Evolutionary conservation across 2,797 vertebrate species (phyloP), one percentile per base, ranked within the genome.

Genomic region (Spinibarbus caldwelli): DNA sequence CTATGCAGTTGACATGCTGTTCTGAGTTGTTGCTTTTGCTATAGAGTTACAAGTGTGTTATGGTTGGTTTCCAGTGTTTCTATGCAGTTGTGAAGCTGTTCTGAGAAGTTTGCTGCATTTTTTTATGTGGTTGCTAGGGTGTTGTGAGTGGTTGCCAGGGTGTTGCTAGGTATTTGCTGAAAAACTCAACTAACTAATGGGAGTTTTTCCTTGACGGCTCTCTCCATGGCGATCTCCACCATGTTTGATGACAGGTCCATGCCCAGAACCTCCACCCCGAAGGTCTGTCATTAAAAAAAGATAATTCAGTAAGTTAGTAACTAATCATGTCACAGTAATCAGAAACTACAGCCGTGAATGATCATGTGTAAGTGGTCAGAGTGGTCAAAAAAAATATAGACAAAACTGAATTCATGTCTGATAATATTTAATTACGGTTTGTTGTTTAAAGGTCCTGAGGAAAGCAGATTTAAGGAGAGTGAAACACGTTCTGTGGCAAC

Each of bases 211-310:
- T 85, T 23, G 1, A 90, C 49, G 0, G 95, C 95, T 73, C 96
- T 92, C 84, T 96, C 95, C 87, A 95, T 91, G 45, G 96, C 96
- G 2, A 96, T 95, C 52, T 96, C 94, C 87, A 97, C 95, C 96
- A 97, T 97, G 91, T 96, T 97, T 64, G 95, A 94, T 1, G 96
- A 97, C 67, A 97, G 92, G 85, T 97, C 96, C 91, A 97, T 89
- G 71, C 96, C 96, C 26, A 96, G 92, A 47, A 97, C 95, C 12
- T 96, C 93, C 52, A 95, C 96, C 26, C 95, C 95, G 89, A 95
- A 97, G 9, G 89, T 93, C 96, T 97, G 79, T 57, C 49, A 82
- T 54, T 38, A 12, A 66, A 67, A n/a, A 68, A 31, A 17, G 2
- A 49, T 9, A 17, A 66, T 66, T 66, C 6, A 66, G 62, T 9